Evolutionary conservation across 2,888 invertebrate genomes (phyloP).

Genomic region (Tanypteryx hageni): DNA sequence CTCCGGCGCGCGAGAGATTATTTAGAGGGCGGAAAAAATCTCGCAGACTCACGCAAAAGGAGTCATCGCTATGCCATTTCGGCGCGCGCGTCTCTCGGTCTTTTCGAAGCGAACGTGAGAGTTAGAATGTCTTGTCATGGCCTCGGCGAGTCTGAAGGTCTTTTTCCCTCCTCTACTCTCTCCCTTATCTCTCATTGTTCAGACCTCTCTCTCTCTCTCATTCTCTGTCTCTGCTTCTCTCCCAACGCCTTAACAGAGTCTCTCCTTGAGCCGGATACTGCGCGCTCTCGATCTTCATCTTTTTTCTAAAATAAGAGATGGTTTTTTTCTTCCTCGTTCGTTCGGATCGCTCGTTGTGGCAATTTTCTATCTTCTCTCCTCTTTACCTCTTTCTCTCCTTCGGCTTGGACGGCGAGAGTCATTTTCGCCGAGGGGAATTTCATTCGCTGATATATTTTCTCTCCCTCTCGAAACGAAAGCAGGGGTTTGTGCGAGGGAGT

Average conservation of each 20-base stretch:
- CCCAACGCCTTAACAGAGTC: background rate
- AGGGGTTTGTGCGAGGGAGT: background rate
- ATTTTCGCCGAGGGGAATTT: background rate
- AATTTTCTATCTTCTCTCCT: background rate
- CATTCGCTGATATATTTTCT: background rate
- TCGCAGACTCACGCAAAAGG: slow-evolving; percentile 23
- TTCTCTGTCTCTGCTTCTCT: background rate
- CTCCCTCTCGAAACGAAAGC: background rate
- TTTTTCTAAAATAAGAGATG: background rate
- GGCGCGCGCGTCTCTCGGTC: background rate
- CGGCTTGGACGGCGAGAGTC: background rate
- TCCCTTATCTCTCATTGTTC: slow-evolving; percentile 18
- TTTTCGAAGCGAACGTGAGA: background rate
- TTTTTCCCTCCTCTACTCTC: background rate
- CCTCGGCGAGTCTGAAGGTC: slow-evolving; percentile 13
- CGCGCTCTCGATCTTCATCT: background rate
- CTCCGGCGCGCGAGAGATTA: background rate
- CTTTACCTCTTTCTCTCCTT: background rate
- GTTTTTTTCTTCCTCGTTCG: background rate
- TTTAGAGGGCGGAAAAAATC: background rate
- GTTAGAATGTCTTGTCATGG: slow-evolving; percentile 8
- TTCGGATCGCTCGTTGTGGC: background rate
- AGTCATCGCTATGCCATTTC: slow-evolving; percentile 20
- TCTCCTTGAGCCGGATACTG: background rate
- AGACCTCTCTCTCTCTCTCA: background rate